These are phyloP conservation scores for Psittacara wagleri DNA, from an alignment of 2,113 vertebrate genomes.

Conservation along the genomic window DNA sequence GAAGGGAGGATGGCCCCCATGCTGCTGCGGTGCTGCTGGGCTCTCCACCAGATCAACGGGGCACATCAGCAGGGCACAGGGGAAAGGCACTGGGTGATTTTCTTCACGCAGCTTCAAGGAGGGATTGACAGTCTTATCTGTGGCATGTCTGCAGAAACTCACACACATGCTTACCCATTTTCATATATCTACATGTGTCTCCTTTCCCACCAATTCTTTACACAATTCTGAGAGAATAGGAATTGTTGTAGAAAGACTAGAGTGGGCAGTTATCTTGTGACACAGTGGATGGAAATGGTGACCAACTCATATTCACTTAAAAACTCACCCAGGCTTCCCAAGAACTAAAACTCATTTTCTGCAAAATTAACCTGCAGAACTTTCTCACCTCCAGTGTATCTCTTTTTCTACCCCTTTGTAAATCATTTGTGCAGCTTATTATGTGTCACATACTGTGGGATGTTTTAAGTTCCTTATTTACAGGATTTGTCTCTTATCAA, in stretches of 20 bases:
- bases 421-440: neutral
- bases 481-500: neutral
- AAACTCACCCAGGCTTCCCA: neutral
- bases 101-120: neutral
- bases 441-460: neutral
- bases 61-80: accelerated
- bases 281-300: neutral
- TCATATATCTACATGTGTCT: accelerated
- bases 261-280: neutral
- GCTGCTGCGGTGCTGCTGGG: too few relatives aligned
- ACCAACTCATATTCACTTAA: neutral
- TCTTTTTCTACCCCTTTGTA: neutral
- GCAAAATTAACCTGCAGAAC: neutral
- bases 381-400: neutral
- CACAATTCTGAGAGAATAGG: neutral
- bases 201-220: neutral
- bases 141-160: neutral
- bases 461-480: neutral
- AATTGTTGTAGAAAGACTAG: neutral
- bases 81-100: neutral
- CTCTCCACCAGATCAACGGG: too few relatives aligned
- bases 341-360: neutral
- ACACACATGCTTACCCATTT: neutral
- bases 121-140: neutral
- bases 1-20: neutral